phyloP scores from a whole-genome alignment of 2,888 invertebrate species.

The Chesias legatella region DNA sequence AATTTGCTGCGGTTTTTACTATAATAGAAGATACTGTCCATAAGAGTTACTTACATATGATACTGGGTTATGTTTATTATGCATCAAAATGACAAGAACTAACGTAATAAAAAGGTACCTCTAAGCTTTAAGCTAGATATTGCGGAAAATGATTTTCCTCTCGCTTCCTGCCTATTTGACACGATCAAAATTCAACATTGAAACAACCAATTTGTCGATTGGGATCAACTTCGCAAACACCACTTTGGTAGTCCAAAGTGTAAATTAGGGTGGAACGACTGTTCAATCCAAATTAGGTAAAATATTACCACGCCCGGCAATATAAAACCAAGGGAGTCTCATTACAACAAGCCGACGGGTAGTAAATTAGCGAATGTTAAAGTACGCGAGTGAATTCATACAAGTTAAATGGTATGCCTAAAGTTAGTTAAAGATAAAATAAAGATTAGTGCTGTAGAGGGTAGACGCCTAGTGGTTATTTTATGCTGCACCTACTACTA shows the following conservation, averaged over 20 bases:
- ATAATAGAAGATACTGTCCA: too few species aligned
- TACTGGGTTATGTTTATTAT: too few species aligned
- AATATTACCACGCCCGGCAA: slow-evolving; percentile 27
- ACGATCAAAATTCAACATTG: slow-evolving; percentile 1
- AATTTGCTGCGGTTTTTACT: too few species aligned
- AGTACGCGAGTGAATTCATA: slow-evolving; percentile 16
- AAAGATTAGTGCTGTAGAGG: too few species aligned
- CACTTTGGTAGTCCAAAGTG: slow-evolving; percentile 28
- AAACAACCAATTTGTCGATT: slow-evolving; percentile 11
- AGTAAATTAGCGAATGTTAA: slow-evolving; percentile 25
- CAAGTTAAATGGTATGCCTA: background rate
- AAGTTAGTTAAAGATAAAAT: too few species aligned
- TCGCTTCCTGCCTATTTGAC: background rate
- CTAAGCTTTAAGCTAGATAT: too few species aligned
- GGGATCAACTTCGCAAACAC: slow-evolving; percentile 17
- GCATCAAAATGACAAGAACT: too few species aligned
- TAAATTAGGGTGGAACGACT: slow-evolving; percentile 31
- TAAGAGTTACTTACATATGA: too few species aligned
- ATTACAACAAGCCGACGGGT: slow-evolving; percentile 24
- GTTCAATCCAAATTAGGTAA: slow-evolving; percentile 32
- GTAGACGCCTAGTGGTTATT: too few species aligned
- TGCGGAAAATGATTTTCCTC: too few species aligned
- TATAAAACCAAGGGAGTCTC: slow-evolving; percentile 32
- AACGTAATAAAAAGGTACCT: too few species aligned
- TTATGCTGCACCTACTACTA: too few species aligned